A percentile compares a stretch with the other conserved stretches of the same genome.
Evolutionary conservation across 1,140 invertebrate genomes (phyloP).

Genomic region (roundworm (Caenorhabditis elegans)): WBcel235 BX284605.5:10748501-10749000

Average conservation of each 20-base stretch:
- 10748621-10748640: background rate
- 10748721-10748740: background rate
- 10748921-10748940: background rate
- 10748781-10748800: conserved; percentile 25
- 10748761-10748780: background rate
- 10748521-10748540: background rate
- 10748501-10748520: conserved; percentile 10
- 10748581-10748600: background rate
- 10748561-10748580: background rate
- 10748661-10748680: background rate
- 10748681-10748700: background rate
- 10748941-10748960: too few relatives aligned
- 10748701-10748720: background rate
- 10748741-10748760: background rate
- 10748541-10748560: background rate
- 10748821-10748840: background rate
- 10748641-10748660: background rate
- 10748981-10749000: too few relatives aligned
- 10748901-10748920: background rate
- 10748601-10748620: conserved; percentile 13
- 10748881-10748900: background rate
- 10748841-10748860: background rate
- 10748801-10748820: conserved; percentile 27
- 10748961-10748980: too few relatives aligned
- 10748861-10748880: background rate